Base-by-base conservation (phyloP, 2,888 invertebrate species). In the Dynastes hyllus region DNA sequence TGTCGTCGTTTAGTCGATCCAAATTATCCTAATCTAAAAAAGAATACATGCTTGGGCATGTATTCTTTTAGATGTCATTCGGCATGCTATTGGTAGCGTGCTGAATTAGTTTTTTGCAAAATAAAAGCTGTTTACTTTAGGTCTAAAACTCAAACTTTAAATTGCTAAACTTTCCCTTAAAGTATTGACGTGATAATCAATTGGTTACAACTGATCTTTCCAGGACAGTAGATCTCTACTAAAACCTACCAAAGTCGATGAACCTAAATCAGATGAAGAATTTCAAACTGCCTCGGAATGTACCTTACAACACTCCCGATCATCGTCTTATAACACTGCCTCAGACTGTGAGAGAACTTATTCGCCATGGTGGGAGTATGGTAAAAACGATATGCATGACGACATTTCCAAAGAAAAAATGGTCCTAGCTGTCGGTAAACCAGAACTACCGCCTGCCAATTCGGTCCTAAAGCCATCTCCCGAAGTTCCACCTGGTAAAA, bases 231-330 rank as follows among this genome's bases (percentile, higher is more conserved):
- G 79, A 81, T 73, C 75, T 22, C 83, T 45, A 83, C 80, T 71
- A 80, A 79, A 84, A 80, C 80, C 84, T 32, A 66, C 80, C 6
- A 83, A 84, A 79, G 81, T 85, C 2, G 92, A 92, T 79, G 93
- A 93, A 81, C 85, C 89, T 50, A 90, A 88, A 83, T 89, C 90
- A 1, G 92, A 92, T 79, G 93, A 93, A 81, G 92, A 92, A 79
- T 94, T 93, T 87, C 90, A 91, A 50, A 93, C 94, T 2, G 93
- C 93, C 13, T 94, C 94, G 0, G 94, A 94, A 84, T 92, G 92
- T 84, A 93, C 93, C 65, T 91, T 92, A 4, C 93, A 93, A 40
- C 93, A 92, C 79, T 93, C 93, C 5, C 89, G 93, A 78, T 93
- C 93, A 40, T 93, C 93, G 27, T 93, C 93, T 1, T 93, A 93